These are phyloP conservation scores for Neomicropteryx cornuta DNA, from an alignment of 1,140 invertebrate species.

Conservation along the genomic window DNA sequence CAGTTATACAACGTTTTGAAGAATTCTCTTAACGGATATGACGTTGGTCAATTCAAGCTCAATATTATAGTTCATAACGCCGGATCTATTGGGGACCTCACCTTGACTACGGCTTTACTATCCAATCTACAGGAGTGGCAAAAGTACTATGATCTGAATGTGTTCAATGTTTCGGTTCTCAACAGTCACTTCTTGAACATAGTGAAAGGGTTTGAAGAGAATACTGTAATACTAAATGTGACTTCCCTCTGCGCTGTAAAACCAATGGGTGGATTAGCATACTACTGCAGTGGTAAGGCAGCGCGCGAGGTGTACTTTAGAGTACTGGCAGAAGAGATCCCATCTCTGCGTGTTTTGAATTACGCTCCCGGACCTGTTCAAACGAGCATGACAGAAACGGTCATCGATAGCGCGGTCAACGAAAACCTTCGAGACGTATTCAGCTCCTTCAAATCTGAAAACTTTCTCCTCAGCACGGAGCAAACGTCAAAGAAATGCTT, in stretches of 20 bases:
- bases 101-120: constrained; percentile 46
- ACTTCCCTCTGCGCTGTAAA: constrained; percentile 73
- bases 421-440: constrained; percentile 49
- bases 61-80: constrained; percentile 83
- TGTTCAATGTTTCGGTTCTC: constrained; percentile 64
- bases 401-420: constrained; percentile 48
- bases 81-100: constrained; percentile 69
- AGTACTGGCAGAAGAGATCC: constrained; percentile 73
- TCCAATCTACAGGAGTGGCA: constrained; percentile 47
- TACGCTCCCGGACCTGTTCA: constrained; percentile 91
- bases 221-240: constrained; percentile 68
- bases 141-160: constrained; percentile 66
- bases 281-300: constrained; percentile 83
- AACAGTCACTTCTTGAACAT: constrained; percentile 69
- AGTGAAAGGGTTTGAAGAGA: constrained; percentile 39
- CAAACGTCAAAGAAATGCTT: constrained; percentile 68
- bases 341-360: constrained; percentile 65
- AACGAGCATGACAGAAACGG: constrained; percentile 76
- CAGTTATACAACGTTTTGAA: constrained; percentile 39
- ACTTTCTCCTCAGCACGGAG: constrained; percentile 60
- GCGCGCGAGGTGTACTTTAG: constrained; percentile 88
- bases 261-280: constrained; percentile 61
- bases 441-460: constrained; percentile 38
- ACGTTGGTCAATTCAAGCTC: constrained; percentile 46
- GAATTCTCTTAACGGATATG: constrained; percentile 25